These are phyloP conservation scores for Lanius collurio DNA, from an alignment of 2,113 vertebrate species.

Conservation along the genomic window DNA sequence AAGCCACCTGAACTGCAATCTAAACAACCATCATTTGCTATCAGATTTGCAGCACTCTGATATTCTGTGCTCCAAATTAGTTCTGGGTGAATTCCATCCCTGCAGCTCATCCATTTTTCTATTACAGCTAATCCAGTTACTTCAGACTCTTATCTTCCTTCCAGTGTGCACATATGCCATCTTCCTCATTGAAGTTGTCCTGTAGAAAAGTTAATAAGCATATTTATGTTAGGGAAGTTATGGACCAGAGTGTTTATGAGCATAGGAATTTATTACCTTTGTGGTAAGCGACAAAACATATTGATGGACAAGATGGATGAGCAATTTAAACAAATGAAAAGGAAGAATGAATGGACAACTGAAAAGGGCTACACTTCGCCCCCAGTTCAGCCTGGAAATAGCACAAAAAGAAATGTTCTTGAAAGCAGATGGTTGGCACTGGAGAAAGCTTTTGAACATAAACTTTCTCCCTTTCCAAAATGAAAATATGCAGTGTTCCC, in stretches of 20 bases:
- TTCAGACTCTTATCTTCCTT: conserved; percentile 27
- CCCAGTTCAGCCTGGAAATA: background rate
- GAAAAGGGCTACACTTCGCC: background rate
- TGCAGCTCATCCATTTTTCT: conserved; percentile 43
- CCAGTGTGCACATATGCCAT: background rate
- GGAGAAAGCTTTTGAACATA: background rate
- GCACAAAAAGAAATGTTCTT: background rate
- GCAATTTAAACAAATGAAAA: background rate
- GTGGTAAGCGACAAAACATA: background rate
- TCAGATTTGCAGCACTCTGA: background rate
- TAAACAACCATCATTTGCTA: background rate
- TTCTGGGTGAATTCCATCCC: background rate
- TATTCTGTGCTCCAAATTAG: background rate
- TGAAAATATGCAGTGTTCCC: background rate
- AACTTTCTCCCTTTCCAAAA: background rate
- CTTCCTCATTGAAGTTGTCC: background rate
- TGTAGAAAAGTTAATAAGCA: background rate
- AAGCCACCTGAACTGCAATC: background rate
- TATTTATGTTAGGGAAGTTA: background rate
- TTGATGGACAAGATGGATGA: background rate
- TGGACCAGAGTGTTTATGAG: background rate
- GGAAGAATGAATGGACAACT: background rate
- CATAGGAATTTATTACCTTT: background rate
- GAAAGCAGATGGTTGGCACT: background rate
- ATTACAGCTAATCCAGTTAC: conserved; percentile 43